Evolutionary conservation across 1,140 invertebrate genomes (phyloP), one percentile per base, ranked within the genome.

Genomic region (Steinernema khuongi): DNA sequence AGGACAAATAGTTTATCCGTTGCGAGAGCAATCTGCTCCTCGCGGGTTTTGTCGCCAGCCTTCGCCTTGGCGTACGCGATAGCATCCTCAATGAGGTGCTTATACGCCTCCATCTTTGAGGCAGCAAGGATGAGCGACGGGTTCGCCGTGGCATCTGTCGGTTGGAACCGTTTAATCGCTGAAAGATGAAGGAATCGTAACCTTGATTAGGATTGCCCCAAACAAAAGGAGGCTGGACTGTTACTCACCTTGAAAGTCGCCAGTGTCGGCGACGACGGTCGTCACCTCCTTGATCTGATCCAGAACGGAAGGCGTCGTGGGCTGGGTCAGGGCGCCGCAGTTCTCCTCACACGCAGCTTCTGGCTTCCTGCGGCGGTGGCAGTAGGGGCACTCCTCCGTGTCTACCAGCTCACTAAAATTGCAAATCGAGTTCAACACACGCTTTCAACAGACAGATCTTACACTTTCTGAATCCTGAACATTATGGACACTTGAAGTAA

Each of bases 141-240:
- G 88, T 99, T 99, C 26, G 97, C 99, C 0, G 97, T 99, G 18
- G 96, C 96, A 91, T 99, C 96, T n/a, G 93, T 97, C 14, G 96
- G 96, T 85, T 94, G 92, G 87, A 95, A 99, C 79, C 92, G 90
- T 85, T 94, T 92, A 90, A 99, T 97, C 1, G 93, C 95, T 96
- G 84, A 71, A 83, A 83, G 68, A 32, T 31, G 32, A 43, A 14
- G 29, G n/a, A 70, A 19, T 68, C 7, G n/a, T n/a, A 41, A 41
- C n/a, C 36, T n/a, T n/a, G n/a, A n/a, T n/a, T n/a, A n/a, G n/a
- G n/a, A n/a, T n/a, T n/a, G n/a, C n/a, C n/a, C n/a, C 36, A 41
- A 41, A 11, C 36, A 41, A 41, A 41, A 7, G n/a, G 36, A 41
- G 36, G 7, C 36, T 41, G n/a, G n/a, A n/a, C n/a, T n/a, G n/a